phyloP scores from a whole-genome alignment of 2,113 vertebrate genomes.

The Meles meles region DNA sequence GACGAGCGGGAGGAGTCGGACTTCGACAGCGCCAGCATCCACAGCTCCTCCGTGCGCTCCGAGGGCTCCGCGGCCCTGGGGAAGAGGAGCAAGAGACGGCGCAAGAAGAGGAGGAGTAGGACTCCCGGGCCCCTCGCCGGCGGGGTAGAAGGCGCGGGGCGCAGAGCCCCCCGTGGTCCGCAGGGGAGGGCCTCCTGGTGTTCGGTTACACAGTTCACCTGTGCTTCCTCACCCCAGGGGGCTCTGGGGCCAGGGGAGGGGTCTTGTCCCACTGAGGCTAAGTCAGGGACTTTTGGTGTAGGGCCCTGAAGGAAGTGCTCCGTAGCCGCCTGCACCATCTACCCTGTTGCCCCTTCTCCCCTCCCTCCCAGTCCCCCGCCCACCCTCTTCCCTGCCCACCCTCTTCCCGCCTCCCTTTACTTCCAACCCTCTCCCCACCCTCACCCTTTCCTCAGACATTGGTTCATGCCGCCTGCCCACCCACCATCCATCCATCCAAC shows the following conservation, averaged over 20 bases:
- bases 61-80: slow-evolving; percentile 89
- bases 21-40: slow-evolving; percentile 95
- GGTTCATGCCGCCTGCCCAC: fast-evolving
- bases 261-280: background rate
- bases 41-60: slow-evolving; percentile 94
- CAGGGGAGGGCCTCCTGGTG: slow-evolving; percentile 71
- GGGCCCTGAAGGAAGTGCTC: background rate
- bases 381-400: background rate
- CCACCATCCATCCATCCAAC: fast-evolving
- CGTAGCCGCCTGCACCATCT: fast-evolving
- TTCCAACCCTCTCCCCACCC: background rate
- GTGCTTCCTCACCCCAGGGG: background rate
- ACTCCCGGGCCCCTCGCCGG: fast-evolving
- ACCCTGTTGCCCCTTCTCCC: fast-evolving
- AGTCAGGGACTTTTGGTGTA: background rate
- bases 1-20: slow-evolving; percentile 97
- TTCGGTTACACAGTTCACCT: background rate
- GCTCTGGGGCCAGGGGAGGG: background rate
- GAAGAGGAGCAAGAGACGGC: slow-evolving; percentile 90
- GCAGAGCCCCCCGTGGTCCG: slow-evolving; percentile 84
- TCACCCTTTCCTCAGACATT: background rate
- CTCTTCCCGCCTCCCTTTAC: background rate
- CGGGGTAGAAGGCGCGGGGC: background rate
- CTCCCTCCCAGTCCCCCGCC: background rate
- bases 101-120: slow-evolving; percentile 96